Evolutionary conservation across 2,888 invertebrate genomes (phyloP).

Genomic region (Tipula lateralis): DNA sequence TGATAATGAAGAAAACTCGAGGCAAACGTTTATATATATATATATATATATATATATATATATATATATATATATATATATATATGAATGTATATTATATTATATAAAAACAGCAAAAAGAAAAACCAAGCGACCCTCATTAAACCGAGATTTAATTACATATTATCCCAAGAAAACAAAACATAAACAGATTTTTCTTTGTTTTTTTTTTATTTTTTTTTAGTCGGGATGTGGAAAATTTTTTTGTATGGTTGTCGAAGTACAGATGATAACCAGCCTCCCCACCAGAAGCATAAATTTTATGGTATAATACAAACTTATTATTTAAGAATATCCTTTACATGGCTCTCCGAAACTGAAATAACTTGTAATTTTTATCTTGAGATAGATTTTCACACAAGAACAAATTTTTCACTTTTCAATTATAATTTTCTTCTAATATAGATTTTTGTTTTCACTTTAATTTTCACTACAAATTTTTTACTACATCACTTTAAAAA

Average conservation of each 20-base stretch:
- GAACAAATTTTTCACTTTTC: not conserved
- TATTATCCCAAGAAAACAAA: constrained; percentile 9
- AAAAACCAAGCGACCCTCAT: not conserved
- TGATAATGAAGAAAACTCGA: not conserved
- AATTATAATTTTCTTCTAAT: not conserved
- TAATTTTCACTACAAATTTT: not conserved
- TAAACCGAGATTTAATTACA: constrained; percentile 13
- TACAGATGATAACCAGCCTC: not conserved
- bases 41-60: no score
- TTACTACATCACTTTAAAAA: not conserved
- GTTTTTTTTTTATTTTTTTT: not conserved
- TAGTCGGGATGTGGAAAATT: not conserved
- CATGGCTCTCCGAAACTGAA: not conserved
- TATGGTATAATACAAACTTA: not conserved
- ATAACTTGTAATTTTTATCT: not conserved
- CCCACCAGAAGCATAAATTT: not conserved
- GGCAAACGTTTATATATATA: no score
- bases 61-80: no score
- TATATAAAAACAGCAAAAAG: not conserved
- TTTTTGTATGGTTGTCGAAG: not conserved
- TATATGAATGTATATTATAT: no score
- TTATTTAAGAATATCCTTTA: not conserved
- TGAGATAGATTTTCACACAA: not conserved
- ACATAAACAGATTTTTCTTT: not conserved
- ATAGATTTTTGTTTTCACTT: not conserved